A percentile compares a stretch with the other conserved stretches of the same genome.
phyloP scores from a whole-genome alignment of 2,888 invertebrate species.

The Apodemia zela region DNA sequence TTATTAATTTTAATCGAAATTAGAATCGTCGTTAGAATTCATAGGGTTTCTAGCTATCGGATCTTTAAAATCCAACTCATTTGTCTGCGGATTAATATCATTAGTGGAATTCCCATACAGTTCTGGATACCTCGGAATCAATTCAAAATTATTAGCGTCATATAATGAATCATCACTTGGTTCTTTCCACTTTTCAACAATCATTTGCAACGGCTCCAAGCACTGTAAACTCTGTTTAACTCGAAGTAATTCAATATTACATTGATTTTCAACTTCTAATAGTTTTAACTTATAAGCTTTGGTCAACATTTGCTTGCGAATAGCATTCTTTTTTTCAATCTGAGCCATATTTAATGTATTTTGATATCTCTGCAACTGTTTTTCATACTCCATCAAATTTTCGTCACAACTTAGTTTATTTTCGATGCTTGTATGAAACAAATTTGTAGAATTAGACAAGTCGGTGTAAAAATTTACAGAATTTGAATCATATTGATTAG shows the following conservation, averaged over 20 bases:
- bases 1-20: neutral
- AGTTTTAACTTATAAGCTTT: slow-evolving; percentile 67
- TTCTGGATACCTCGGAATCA: slow-evolving; percentile 61
- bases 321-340: slow-evolving; percentile 68
- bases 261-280: slow-evolving; percentile 72
- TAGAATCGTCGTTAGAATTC: neutral
- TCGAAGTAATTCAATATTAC: slow-evolving; percentile 65
- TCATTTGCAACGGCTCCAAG: slow-evolving; percentile 63
- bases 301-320: slow-evolving; percentile 68
- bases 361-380: slow-evolving; percentile 67
- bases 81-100: slow-evolving; percentile 43
- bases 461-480: slow-evolving; percentile 32
- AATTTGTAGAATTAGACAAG: slow-evolving; percentile 35
- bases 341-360: slow-evolving; percentile 68
- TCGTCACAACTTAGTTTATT: slow-evolving; percentile 59
- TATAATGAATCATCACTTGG: slow-evolving; percentile 42
- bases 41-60: neutral
- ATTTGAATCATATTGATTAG: slow-evolving; percentile 29
- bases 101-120: slow-evolving; percentile 43
- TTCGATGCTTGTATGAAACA: slow-evolving; percentile 52
- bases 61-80: slow-evolving; percentile 36
- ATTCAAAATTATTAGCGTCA: slow-evolving; percentile 54
- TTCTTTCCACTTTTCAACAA: slow-evolving; percentile 63
- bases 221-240: slow-evolving; percentile 72
- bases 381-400: slow-evolving; percentile 66